A percentile compares a stretch with the other conserved stretches of the same genome.
Conservation (phyloP, 2,888 invertebrate species). For the Drosophila falleni region DNA sequence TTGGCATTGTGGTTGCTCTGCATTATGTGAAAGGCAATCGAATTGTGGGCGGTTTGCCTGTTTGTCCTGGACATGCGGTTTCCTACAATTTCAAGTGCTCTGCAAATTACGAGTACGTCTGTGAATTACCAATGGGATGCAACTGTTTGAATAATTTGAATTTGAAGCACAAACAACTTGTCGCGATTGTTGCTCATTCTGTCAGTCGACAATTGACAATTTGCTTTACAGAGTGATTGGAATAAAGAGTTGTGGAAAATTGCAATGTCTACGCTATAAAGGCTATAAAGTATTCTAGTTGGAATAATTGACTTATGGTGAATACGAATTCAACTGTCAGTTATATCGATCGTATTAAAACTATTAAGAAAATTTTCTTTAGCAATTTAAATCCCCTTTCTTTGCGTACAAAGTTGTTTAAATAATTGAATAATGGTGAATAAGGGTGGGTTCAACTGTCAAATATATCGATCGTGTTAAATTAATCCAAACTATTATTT, state of each 20-base stretch:
- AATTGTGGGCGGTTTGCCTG: slow-evolving; percentile 40
- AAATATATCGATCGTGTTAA: too few species aligned
- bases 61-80: slow-evolving; percentile 58
- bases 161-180: slow-evolving; percentile 24
- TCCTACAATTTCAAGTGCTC: slow-evolving; percentile 50
- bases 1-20: slow-evolving; percentile 26
- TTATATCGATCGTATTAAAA: too few species aligned
- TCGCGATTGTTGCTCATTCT: slow-evolving; percentile 38
- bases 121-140: slow-evolving; percentile 15
- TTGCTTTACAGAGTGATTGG: background rate
- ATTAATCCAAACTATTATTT: too few species aligned
- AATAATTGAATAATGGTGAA: background rate
- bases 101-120: slow-evolving; percentile 39
- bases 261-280: background rate
- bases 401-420: too few species aligned
- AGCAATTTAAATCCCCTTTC: too few species aligned
- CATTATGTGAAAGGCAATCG: slow-evolving; percentile 53
- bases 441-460: too few species aligned
- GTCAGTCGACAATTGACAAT: slow-evolving; percentile 26
- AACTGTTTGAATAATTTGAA: slow-evolving; percentile 25
- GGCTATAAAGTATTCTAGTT: background rate
- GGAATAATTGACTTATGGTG: background rate
- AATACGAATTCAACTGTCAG: too few species aligned
- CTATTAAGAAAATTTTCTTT: too few species aligned
- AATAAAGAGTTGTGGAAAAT: background rate